Evolutionary conservation across 1,140 invertebrate species (phyloP).

Genomic region (Archivesica marissinica): DNA sequence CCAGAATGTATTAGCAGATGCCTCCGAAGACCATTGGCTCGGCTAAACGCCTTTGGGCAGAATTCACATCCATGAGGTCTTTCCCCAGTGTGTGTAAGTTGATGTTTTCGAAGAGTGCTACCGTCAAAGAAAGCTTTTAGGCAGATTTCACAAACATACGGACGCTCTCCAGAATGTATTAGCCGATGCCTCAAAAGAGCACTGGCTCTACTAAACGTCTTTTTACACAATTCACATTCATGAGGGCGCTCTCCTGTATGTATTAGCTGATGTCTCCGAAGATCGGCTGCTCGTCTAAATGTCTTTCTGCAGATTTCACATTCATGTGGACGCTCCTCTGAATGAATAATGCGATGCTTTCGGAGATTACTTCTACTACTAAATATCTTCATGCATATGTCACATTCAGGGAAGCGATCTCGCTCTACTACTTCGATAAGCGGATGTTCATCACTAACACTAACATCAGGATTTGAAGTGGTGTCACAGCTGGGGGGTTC

Average conservation of each 20-base stretch:
- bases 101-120: slow-evolving; percentile 32
- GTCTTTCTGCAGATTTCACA: not conserved
- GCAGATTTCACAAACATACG: slow-evolving; percentile 39
- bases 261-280: too few relatives aligned
- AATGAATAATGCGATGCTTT: not conserved
- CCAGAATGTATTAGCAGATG: not conserved
- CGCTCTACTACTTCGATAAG: too few relatives aligned
- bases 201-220: not conserved
- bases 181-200: slow-evolving; percentile 26
- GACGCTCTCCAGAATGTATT: slow-evolving; percentile 51
- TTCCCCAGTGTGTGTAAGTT: not conserved
- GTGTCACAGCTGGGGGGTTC: too few relatives aligned
- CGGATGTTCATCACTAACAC: too few relatives aligned
- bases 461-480: too few relatives aligned
- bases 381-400: not conserved
- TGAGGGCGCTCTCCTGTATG: not conserved
- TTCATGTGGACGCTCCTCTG: not conserved
- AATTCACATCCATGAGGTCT: too few relatives aligned
- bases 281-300: too few relatives aligned
- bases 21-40: not conserved
- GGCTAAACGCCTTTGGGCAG: not conserved
- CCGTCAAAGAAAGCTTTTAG: slow-evolving; percentile 6
- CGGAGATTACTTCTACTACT: not conserved
- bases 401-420: slow-evolving; percentile 33
- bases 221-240: slow-evolving; percentile 1